A percentile compares a stretch with the other conserved stretches of the same genome.
These are phyloP conservation scores for Brenthis daphne DNA, from an alignment of 2,888 invertebrate species.

Conservation along the genomic window DNA sequence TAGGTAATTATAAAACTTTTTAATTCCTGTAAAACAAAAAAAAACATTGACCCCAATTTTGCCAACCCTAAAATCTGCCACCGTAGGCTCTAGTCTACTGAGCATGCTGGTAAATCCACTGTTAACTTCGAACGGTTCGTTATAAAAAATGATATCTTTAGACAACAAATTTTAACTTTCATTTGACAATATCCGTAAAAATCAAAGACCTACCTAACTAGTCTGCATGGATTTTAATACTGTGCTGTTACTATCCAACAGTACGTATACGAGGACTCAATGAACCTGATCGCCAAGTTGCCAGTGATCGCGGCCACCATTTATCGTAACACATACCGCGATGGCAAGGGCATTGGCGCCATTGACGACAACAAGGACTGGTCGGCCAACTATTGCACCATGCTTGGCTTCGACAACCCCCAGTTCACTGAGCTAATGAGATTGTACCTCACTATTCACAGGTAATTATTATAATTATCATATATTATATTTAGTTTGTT, in stretches of 20 bases:
- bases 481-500: background rate
- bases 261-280: slow-evolving; percentile 94
- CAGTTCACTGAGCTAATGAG: slow-evolving; percentile 95
- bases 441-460: slow-evolving; percentile 95
- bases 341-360: slow-evolving; percentile 92
- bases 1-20: no score
- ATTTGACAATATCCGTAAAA: no score
- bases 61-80: no score
- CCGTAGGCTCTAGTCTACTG: no score
- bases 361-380: slow-evolving; percentile 96
- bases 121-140: no score
- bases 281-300: slow-evolving; percentile 97
- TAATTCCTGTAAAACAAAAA: no score
- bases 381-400: slow-evolving; percentile 94
- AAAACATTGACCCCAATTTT: no score
- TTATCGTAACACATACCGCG: slow-evolving; percentile 93
- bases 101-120: no score
- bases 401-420: slow-evolving; percentile 94
- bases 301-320: slow-evolving; percentile 97
- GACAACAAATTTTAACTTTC: no score
- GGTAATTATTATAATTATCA: background rate
- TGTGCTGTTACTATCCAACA: slow-evolving; percentile 42
- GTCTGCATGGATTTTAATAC: background rate
- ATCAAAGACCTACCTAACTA: no score
- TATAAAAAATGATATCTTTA: no score